Conservation (phyloP, 2,113 vertebrate genomes). For the Larimichthys polyactis region DNA sequence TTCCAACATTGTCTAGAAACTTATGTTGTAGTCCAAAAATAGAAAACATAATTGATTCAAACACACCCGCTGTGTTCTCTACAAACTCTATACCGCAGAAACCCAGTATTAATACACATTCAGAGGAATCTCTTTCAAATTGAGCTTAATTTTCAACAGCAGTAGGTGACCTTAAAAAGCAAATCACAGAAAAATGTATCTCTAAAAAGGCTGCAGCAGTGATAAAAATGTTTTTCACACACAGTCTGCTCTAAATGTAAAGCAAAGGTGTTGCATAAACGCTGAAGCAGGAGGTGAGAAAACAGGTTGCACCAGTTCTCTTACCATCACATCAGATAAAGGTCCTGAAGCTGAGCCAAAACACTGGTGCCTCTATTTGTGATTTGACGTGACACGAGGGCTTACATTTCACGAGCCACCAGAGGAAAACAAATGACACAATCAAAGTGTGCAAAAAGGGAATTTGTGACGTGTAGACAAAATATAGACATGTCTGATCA, state of each 20-base stretch:
- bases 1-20: not conserved
- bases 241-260: constrained; percentile 5
- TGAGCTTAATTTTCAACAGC: not conserved
- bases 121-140: constrained; percentile 13
- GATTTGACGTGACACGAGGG: constrained; percentile 11
- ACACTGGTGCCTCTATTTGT: constrained; percentile 11
- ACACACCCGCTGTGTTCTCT: not conserved
- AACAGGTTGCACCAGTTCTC: constrained; percentile 70
- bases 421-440: constrained; percentile 4
- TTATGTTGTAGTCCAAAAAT: not conserved
- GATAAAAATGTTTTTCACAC: constrained; percentile 20
- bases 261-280: constrained; percentile 31
- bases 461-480: not conserved
- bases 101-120: not conserved
- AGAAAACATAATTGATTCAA: not conserved
- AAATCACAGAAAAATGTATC: constrained; percentile 32
- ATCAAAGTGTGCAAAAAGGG: not conserved
- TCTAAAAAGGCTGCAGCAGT: constrained; percentile 24
- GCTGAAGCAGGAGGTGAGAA: constrained; percentile 23
- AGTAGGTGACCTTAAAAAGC: not conserved
- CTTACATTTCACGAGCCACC: not conserved
- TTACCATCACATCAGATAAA: constrained; percentile 47
- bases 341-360: constrained; percentile 20
- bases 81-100: not conserved
- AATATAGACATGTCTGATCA: not conserved